Evolutionary conservation across 2,113 vertebrate genomes (phyloP).

Genomic region (Octodon degus): DNA sequence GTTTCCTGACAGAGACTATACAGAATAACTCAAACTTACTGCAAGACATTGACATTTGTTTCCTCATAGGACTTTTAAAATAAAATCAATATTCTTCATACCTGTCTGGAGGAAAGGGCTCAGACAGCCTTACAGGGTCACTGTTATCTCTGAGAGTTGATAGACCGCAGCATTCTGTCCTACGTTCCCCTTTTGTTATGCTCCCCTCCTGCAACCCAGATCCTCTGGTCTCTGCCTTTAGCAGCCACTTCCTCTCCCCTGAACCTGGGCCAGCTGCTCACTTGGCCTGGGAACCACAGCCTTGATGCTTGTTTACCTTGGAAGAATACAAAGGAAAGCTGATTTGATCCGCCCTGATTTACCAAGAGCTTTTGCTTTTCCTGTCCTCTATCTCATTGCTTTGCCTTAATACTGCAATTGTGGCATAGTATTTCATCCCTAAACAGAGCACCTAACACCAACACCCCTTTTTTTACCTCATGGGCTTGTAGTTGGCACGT

Average conservation of each 20-base stretch:
- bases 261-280: background rate
- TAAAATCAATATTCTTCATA: constrained; percentile 53
- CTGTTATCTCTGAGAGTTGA: background rate
- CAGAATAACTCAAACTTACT: constrained; percentile 61
- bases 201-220: background rate
- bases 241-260: background rate
- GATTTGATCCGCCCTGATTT: background rate
- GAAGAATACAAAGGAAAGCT: background rate
- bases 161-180: background rate
- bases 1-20: constrained; percentile 64
- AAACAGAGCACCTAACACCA: background rate
- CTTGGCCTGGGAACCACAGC: background rate
- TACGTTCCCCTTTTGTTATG: fast-evolving
- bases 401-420: background rate
- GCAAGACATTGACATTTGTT: constrained; percentile 19
- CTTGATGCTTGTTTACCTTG: background rate
- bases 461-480: fast-evolving
- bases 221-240: background rate
- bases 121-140: constrained; percentile 61
- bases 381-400: background rate
- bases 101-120: constrained; percentile 73
- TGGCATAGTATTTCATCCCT: no score
- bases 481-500: background rate
- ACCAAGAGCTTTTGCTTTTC: background rate
- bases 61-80: constrained; percentile 59